Evolutionary conservation across 2,113 vertebrate genomes (phyloP), one percentile per base, ranked within the genome.

Genomic region (Falco punctatus): DNA sequence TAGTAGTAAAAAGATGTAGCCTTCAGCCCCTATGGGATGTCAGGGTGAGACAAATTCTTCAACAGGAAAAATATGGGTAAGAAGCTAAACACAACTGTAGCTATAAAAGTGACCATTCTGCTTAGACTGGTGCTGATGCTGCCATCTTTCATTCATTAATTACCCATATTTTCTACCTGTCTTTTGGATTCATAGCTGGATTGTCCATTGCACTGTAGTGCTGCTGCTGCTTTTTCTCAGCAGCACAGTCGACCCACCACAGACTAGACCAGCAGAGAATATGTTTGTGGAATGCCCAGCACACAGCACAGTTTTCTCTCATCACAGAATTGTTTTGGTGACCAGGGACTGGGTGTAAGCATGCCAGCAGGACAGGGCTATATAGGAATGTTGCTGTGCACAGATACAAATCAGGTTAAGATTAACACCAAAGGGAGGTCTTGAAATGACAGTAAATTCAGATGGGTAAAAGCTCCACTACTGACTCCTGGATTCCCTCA

Each of bases 291-390:
- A 66, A 19, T 77, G 58, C 44, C 40, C 10, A 28, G 54, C 33
- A 40, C 21, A 27, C 58, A 79, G 22, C 6, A 4, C 1, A 1
- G 52, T 35, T 26, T 62, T 15, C 7, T 15, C 19, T 13, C 0
- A 0, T 42, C 67, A 51, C 40, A 33, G 46, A 19, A 28, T n/a
- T 9, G 5, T 71, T 66, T 12, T 0, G 1, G 30, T 70, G 49
- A 58, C 33, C 19, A 44, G 13, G 23, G 57, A 10, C 48, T 57
- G 19, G 3, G 1, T 66, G 4, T 51, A n/a, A 48, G 52, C 7
- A 4, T 9, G 3, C 6, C 4, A 27, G 35, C 3, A 6, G 24
- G 32, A n/a, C 21, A 42, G 8, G 27, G 21, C 42, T 83, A 0
- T 15, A 5, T 3, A 33, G 62, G 33, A 59, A n/a, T 28, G 10